Evolutionary conservation across 2,888 invertebrate genomes (phyloP), one percentile per base, ranked within the genome.

Genomic region (Drosophila neonasuta): DNA sequence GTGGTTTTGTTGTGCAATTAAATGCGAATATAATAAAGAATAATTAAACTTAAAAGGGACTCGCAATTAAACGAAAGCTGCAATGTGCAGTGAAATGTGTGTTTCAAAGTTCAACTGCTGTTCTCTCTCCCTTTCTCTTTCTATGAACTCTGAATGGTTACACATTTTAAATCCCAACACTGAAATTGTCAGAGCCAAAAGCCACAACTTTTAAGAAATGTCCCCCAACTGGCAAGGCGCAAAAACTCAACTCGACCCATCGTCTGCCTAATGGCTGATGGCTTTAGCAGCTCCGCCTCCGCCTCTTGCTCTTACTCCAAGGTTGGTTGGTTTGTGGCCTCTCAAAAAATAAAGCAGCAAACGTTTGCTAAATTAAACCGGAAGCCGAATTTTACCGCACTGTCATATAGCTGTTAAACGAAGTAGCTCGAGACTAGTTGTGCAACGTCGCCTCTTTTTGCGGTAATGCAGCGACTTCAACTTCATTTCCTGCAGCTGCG

Each of bases 281-380:
- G 67, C 42, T 42, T 13, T 34, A 24, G 17, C 6, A 10, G 20
- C 49, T n/a, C 45, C n/a, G 30, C 10, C 8, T n/a, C n/a, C 36
- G 6, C 24, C 24, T 24, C 7, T 52, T 58, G 67, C 51, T 48
- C 9, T 52, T 58, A 64, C 48, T 48, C 24, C 11, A 49, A 49
- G 46, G 36, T 36, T 36, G 36, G 36, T n/a, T 15, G 44, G 20
- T 42, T 65, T 67, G 68, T 58, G 68, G 62, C 17, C 55, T 30
- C 32, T 13, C 10, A 54, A 39, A 65, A 59, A 71, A 68, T 62
- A 78, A 77, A 80, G 68, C 69, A 68, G 82, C 82, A 76, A 80
- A 78, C 82, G 85, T 82, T 82, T 76, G 82, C 82, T 73, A 85
- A 80, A 83, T 83, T 82, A 82, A 82, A 74, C 67, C 69, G 78